Conservation (phyloP, 2,113 vertebrate genomes). For the Vicugna pacos region DNA sequence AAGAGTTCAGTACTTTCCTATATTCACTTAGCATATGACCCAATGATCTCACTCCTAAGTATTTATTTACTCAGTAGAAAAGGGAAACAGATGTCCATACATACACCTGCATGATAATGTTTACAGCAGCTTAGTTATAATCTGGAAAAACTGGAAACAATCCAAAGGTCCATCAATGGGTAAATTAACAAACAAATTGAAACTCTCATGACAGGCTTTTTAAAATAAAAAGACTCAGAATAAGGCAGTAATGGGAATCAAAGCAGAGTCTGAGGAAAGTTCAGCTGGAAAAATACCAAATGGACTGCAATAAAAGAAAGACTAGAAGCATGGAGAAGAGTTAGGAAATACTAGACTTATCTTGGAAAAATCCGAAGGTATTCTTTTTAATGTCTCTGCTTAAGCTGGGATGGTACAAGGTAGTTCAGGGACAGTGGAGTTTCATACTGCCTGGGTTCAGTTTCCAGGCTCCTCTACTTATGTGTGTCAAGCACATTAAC, state of each 20-base stretch:
- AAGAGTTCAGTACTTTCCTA: not conserved
- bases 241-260: not conserved
- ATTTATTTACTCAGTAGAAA: not conserved
- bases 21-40: not conserved
- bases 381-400: not conserved
- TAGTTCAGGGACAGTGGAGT: not conserved
- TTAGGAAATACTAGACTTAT: not conserved
- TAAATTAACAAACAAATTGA: not conserved
- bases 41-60: not conserved
- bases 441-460: not conserved
- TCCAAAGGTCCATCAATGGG: not conserved
- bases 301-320: not conserved
- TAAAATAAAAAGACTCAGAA: not conserved
- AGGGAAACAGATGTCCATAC: not conserved
- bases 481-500: not conserved
- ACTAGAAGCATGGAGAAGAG: not conserved
- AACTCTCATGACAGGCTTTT: not conserved
- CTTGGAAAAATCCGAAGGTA: not conserved
- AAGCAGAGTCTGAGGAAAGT: slow-evolving; percentile 31
- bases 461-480: not conserved
- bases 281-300: not conserved
- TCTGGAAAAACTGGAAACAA: not conserved
- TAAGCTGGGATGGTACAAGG: not conserved
- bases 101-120: slow-evolving; percentile 4
- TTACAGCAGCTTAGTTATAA: not conserved